Base-by-base conservation (phyloP, 2,888 invertebrate genomes). In the Sphecodes monilicornis region DNA sequence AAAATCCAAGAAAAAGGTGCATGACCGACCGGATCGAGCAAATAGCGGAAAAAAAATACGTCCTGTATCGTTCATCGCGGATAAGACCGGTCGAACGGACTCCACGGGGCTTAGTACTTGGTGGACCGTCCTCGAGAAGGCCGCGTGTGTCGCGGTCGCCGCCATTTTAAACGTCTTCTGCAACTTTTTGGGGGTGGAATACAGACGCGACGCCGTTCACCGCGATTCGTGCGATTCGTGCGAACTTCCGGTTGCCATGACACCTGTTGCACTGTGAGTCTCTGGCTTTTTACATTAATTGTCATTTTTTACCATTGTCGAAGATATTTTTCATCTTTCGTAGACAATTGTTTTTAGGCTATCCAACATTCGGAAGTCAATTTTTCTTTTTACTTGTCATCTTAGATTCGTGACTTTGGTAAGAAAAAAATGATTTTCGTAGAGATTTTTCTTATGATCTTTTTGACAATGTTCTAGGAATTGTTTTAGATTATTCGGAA, bases 11-110 rank as follows among this genome's bases (percentile, higher is more conserved):
- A 89, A 89, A 82, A 85, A 87, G 76, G 73, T 70, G 68, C 66
- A 80, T 73, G 77, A 78, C 76, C 79, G 87, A 46, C 64, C 57
- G 83, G 91, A 79, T 71, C 78, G 77, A 68, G 69, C 68, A 86
- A 87, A 88, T 82, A 84, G 74, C 74, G 60, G 69, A 85, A 81
- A 32, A 82, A 82, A 80, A 78, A 66, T 13, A 72, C 82, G 86
- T 89, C 84, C 86, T 87, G 89, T 82, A 88, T 89, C 88, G 84
- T 82, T 77, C 72, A 80, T 82, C 79, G 82, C 82, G 91, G 87
- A 92, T 92, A 91, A 93, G 92, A 93, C 91, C 91, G 91, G 92
- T 90, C 90, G 90, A 84, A 85, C 90, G 85, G 89, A 90, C 90
- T 90, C 86, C 84, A 80, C 87, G 73, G 76, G 83, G 85, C 90